Evolutionary conservation across 2,113 vertebrate genomes (phyloP), one percentile per base, ranked within the genome.

Genomic region (Rhabdomys dilectus): DNA sequence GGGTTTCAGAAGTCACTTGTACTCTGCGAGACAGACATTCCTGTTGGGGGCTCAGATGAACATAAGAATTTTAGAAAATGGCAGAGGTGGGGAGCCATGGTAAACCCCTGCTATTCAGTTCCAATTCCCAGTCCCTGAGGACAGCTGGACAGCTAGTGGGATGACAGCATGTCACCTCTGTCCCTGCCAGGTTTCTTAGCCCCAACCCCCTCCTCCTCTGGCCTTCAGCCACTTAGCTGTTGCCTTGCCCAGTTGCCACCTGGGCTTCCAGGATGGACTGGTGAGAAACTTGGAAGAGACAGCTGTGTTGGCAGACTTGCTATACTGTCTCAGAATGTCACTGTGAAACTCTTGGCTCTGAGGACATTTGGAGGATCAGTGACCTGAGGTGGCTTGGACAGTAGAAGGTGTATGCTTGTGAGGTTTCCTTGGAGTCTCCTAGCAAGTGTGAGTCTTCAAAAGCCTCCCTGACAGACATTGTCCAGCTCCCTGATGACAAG

Each of bases 281-380:
- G 94, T 1, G 48, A 62, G 64, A 39, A 82, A 89, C 81, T 81
- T 66, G 76, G 75, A 73, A 62, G 53, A 96, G 95, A 72, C 75
- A 86, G 85, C 17, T 16, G 64, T 94, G 90, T 60, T 85, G 62
- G 88, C 80, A 89, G 88, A 26, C 42, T 51, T 94, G 3, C 22
- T 42, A 2, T 31, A 12, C 53, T 88, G 62, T 66, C 80, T 80
- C 48, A 42, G 91, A 95, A n/a, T 39, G 1, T 15, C 42, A 16
- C 89, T 76, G 88, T 76, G 85, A 88, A 70, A 88, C 80, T 42
- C 19, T 94, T 24, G 78, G 92, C 81, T 72, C 81, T 77, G 21
- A 91, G 58, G 91, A 93, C 82, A 31, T 68, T 68, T 82, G 66
- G 91, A 92, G 60, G 24, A 11, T 86, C 75, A 89, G 0, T 45